These are phyloP conservation scores for Tragelaphus scriptus DNA, from an alignment of 2,113 vertebrate species.

Conservation along the genomic window DNA sequence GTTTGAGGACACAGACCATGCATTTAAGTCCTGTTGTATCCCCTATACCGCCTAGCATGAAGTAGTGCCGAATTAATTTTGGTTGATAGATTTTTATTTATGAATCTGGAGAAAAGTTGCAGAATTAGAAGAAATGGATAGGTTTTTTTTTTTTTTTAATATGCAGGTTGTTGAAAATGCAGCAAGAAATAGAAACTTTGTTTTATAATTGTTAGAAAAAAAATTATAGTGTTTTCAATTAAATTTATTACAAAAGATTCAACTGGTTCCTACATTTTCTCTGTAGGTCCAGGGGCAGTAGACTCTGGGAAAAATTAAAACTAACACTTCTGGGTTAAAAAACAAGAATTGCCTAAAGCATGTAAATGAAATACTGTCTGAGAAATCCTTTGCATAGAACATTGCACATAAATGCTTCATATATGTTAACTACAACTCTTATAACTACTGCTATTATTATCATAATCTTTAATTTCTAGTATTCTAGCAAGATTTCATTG, in stretches of 20 bases:
- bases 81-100: constrained; percentile 23
- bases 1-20: not conserved
- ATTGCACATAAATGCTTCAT: not conserved
- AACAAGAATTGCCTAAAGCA: not conserved
- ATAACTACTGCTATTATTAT: not conserved
- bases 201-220: constrained; percentile 37
- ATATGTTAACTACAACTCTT: rapidly evolving
- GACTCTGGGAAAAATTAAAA: not conserved
- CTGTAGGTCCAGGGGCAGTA: not conserved
- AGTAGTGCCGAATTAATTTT: not conserved
- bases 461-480: not conserved
- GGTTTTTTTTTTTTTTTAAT: not conserved
- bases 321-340: not conserved
- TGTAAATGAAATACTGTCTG: not conserved
- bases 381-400: not conserved
- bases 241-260: constrained; percentile 7
- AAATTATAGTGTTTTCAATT: not conserved
- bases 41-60: not conserved
- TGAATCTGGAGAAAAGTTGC: not conserved
- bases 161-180: constrained; percentile 11
- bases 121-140: not conserved
- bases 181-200: not conserved
- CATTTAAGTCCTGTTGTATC: not conserved
- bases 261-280: not conserved
- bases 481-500: not conserved